Evolutionary conservation across 1,140 invertebrate species (phyloP).

Genomic region (Leptinotarsa texana): DNA sequence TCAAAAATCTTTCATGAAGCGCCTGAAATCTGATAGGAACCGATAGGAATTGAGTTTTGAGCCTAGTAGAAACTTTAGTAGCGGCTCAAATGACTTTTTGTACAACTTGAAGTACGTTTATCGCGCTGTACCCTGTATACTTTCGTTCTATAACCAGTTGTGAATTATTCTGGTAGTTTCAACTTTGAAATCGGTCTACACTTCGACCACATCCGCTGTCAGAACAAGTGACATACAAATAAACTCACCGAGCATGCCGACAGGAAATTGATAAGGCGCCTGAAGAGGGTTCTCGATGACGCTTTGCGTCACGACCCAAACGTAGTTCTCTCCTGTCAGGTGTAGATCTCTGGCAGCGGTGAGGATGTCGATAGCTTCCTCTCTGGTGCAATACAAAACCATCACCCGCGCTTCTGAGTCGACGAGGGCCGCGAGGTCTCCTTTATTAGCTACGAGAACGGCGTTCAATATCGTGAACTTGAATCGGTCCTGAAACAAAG

Average conservation of each 20-base stretch:
- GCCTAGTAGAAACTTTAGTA: too few relatives aligned
- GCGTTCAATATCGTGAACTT: conserved; percentile 87
- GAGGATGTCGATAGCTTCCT: conserved; percentile 85
- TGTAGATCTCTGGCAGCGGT: conserved; percentile 78
- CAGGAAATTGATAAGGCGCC: conserved; percentile 82
- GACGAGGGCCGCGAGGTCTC: conserved; percentile 73
- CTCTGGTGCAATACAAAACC: conserved; percentile 86
- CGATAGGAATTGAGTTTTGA: too few relatives aligned
- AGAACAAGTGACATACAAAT: too few relatives aligned
- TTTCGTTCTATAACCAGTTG: too few relatives aligned
- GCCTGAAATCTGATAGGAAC: too few relatives aligned
- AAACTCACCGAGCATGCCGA: conserved; percentile 88
- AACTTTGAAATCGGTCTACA: too few relatives aligned
- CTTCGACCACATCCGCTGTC: too few relatives aligned
- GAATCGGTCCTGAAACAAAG: conserved; percentile 71
- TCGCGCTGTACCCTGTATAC: too few relatives aligned
- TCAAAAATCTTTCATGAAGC: too few relatives aligned
- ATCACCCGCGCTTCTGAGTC: conserved; percentile 92
- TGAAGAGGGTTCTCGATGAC: conserved; percentile 78
- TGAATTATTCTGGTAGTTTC: too few relatives aligned
- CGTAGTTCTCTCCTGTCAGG: conserved; percentile 91
- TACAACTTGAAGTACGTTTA: too few relatives aligned
- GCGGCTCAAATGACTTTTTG: too few relatives aligned
- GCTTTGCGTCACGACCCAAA: conserved; percentile 96
- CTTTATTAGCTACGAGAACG: conserved; percentile 73